A percentile compares a stretch with the other conserved stretches of the same genome.
These are phyloP conservation scores for Urocitellus parryii DNA, from an alignment of 2,113 vertebrate genomes.

Conservation along the genomic window DNA sequence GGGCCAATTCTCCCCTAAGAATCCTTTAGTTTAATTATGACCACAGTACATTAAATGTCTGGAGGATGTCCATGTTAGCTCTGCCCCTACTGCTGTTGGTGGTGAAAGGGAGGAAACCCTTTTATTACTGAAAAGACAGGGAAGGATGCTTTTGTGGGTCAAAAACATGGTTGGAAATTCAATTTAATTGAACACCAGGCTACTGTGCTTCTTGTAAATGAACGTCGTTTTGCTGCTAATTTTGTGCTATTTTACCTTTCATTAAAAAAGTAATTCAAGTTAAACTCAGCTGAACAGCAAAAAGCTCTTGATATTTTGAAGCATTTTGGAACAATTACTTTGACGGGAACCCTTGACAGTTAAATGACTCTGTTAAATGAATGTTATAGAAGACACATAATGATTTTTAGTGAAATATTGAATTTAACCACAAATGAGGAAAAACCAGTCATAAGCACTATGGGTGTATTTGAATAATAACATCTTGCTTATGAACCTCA, in stretches of 20 bases:
- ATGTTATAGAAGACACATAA: slow-evolving; percentile 83
- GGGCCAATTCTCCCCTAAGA: slow-evolving; percentile 42
- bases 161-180: slow-evolving; percentile 66
- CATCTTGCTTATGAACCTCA: slow-evolving; percentile 78
- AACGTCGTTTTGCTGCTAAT: slow-evolving; percentile 68
- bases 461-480: slow-evolving; percentile 75
- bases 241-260: slow-evolving; percentile 81
- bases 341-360: slow-evolving; percentile 80
- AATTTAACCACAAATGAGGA: slow-evolving; percentile 83
- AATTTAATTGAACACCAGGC: slow-evolving; percentile 59
- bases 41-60: neutral
- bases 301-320: slow-evolving; percentile 84
- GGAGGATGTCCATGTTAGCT: neutral
- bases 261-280: slow-evolving; percentile 81
- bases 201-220: slow-evolving; percentile 70
- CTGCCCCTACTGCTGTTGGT: neutral
- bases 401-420: slow-evolving; percentile 84
- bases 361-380: slow-evolving; percentile 85
- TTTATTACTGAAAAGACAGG: slow-evolving; percentile 18
- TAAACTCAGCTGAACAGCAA: slow-evolving; percentile 78
- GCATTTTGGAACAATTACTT: slow-evolving; percentile 84
- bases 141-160: slow-evolving; percentile 34
- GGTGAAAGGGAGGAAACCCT: neutral
- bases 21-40: slow-evolving; percentile 64
- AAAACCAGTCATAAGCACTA: slow-evolving; percentile 76